Percentiles rank a stretch among this genome's conserved stretches.
Evolutionary conservation across 2,113 vertebrate genomes (phyloP).

Genomic region (Arenaria interpres): DNA sequence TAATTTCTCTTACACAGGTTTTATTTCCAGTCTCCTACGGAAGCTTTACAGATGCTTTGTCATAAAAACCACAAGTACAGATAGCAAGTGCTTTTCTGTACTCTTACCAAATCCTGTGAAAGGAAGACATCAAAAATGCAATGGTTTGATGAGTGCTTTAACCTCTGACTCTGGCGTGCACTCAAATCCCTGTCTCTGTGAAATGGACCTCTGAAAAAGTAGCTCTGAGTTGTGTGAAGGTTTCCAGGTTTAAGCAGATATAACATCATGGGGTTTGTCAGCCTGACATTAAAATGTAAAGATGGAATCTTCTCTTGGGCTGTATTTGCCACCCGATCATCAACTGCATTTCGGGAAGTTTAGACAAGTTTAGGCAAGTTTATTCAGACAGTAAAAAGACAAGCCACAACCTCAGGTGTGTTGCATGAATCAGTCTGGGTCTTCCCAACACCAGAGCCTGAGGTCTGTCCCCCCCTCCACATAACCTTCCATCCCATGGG

Average conservation of each 20-base stretch:
- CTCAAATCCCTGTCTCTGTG: neutral
- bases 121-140: neutral
- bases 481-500: neutral
- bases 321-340: neutral
- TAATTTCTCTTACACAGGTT: neutral
- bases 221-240: neutral
- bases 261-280: neutral
- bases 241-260: neutral
- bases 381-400: neutral
- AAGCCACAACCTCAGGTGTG: rapidly evolving
- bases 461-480: neutral
- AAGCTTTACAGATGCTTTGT: neutral
- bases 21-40: neutral
- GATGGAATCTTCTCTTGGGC: neutral
- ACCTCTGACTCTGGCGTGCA: neutral
- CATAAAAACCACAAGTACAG: neutral
- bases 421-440: neutral
- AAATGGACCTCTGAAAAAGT: neutral
- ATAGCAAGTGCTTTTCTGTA: neutral
- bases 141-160: neutral
- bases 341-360: neutral
- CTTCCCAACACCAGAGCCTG: neutral
- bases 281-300: neutral
- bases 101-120: neutral
- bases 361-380: neutral